Base-by-base conservation (phyloP, 1,140 invertebrate genomes). In the Heterodera schachtii region DNA sequence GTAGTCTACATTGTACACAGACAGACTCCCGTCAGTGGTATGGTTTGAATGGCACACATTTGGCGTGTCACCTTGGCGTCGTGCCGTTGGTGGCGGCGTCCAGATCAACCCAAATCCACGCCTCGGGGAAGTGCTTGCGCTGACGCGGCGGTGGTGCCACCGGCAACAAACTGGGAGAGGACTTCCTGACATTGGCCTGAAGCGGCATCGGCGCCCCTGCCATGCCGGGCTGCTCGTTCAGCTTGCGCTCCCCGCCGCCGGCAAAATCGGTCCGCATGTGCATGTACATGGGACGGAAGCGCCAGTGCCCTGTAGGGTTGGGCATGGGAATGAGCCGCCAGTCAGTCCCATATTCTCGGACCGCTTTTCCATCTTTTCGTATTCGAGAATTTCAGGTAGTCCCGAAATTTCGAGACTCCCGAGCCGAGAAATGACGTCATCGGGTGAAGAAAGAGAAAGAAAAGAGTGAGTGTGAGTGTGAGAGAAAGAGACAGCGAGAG, bases 71-170 rank as follows among this genome's bases (percentile, higher is more conserved):
- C 31, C 31, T 31, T 31, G 31, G 31, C 31, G 31, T 31, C 31
- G 31, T 31, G 31, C 31, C 31, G 31, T 31, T 31, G 31, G 31
- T 1, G 31, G 31, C 31, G 67, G 67, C n/a, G 41, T 7, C n/a
- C 6, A 21, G 67, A n/a, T 82, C 31, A 13, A 70, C 49, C 85
- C 85, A 86, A 57, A 86, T 82, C 85, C 85, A 86, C 3, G 87
- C 83, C 75, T 87, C 86, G 9, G 86, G 86, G 78, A 87, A 87
- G 21, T 84, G 78, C 47, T 57, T 67, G 9, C 86, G 80, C n/a
- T 86, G 16, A 43, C 71, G 81, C 16, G 81, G 19, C 46, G 80
- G 67, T 19, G 64, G 49, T 52, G 49, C 6, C 6, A 11, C 49
- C 49, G 49, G 0, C 49, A 8, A 6, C 6, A 52, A 52, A 11